Conservation (phyloP, 2,797 vertebrate genomes). For the Oryzias sinensis region DNA sequence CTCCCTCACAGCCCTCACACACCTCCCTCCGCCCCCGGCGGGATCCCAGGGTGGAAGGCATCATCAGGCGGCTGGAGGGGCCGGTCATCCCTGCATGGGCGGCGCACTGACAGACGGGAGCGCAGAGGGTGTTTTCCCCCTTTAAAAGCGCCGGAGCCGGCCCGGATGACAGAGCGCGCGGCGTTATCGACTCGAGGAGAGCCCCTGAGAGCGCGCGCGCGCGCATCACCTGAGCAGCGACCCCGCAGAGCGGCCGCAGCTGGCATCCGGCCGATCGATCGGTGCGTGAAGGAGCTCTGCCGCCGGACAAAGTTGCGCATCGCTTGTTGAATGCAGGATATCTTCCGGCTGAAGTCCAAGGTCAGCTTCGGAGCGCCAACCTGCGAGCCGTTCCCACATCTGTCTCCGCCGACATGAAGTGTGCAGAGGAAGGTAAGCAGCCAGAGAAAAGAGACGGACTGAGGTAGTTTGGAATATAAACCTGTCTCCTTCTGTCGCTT, state of each 20-base stretch:
- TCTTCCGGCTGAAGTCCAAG: conserved; percentile 71
- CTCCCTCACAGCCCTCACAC: background rate
- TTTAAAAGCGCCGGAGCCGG: conserved; percentile 88
- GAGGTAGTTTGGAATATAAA: no score
- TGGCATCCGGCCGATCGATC: no score
- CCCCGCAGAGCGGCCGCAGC: background rate
- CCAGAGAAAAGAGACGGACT: no score
- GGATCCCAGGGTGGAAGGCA: conserved; percentile 67
- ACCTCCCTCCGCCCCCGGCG: conserved; percentile 37
- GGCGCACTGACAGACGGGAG: conserved; percentile 59
- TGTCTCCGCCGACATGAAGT: conserved; percentile 86
- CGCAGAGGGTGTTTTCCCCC: conserved; percentile 90
- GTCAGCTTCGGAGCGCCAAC: conserved; percentile 82
- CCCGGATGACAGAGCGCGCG: conserved; percentile 75
- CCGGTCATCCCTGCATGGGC: conserved; percentile 80
- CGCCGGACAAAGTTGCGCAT: conserved; percentile 54
- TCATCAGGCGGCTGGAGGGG: conserved; percentile 63
- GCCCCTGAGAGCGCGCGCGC: conserved; percentile 32
- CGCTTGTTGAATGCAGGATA: conserved; percentile 81
- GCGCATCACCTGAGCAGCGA: conserved; percentile 51
- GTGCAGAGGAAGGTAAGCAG: conserved; percentile 90
- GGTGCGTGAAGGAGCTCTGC: conserved; percentile 15
- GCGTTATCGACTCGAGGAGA: conserved; percentile 83
- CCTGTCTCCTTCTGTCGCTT: no score
- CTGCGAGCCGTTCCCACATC: conserved; percentile 74